phyloP scores from a whole-genome alignment of 2,797 vertebrate species.

The Scyliorhinus canicula region DNA sequence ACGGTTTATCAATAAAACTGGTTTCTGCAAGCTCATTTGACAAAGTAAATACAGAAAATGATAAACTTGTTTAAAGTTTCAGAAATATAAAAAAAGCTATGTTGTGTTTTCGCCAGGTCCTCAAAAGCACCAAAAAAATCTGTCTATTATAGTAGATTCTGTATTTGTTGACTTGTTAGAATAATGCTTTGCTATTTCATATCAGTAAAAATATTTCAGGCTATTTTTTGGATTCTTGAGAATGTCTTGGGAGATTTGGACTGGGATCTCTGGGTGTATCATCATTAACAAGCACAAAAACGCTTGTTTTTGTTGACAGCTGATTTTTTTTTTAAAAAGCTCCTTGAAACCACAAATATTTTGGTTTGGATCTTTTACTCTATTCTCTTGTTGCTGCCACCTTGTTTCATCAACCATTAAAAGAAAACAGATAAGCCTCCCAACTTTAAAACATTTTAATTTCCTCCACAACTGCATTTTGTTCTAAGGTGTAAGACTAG shows the following conservation, averaged over 20 bases:
- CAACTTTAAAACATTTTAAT: background rate
- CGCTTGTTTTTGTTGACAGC: background rate
- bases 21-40: background rate
- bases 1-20: conserved; percentile 1
- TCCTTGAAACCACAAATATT: background rate
- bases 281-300: background rate
- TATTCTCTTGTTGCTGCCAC: background rate
- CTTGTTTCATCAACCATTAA: background rate
- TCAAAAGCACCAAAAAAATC: background rate
- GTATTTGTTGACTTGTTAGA: background rate
- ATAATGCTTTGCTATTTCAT: background rate
- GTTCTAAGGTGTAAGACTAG: background rate
- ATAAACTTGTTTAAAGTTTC: background rate
- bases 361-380: background rate
- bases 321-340: background rate
- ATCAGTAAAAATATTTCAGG: background rate
- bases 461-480: background rate
- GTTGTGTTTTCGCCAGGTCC: background rate
- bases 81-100: background rate
- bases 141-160: background rate
- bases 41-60: background rate
- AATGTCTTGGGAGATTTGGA: background rate
- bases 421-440: background rate
- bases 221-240: background rate
- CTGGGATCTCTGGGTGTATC: background rate